Evolutionary conservation across 2,888 invertebrate genomes (phyloP).

Genomic region (Miltochrista miniata): DNA sequence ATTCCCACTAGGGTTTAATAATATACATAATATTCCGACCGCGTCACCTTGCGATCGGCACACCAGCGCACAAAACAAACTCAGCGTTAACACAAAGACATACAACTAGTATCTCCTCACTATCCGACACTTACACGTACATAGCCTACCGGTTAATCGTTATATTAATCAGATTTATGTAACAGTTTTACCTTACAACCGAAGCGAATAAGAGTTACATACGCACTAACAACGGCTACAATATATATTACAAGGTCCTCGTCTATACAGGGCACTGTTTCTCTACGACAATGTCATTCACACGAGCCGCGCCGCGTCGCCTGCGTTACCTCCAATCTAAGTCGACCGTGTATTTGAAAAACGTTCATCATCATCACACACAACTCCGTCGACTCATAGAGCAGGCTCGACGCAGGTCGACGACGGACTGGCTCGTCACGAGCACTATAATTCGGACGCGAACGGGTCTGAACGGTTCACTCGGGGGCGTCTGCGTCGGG

Average conservation of each 20-base stretch:
- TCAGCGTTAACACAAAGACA: constrained; percentile 52
- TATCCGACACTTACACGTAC: constrained; percentile 66
- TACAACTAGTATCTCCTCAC: constrained; percentile 61
- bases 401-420: background rate
- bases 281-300: constrained; percentile 2
- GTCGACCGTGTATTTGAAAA: no score
- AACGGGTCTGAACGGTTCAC: background rate
- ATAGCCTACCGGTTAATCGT: constrained; percentile 69
- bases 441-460: background rate
- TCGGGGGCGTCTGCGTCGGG: constrained; percentile 11
- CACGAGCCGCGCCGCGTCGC: constrained; percentile 4
- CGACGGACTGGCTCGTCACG: background rate
- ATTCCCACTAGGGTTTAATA: constrained; percentile 48
- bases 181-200: constrained; percentile 75
- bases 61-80: constrained; percentile 48
- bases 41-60: constrained; percentile 35
- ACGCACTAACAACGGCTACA: constrained; percentile 59
- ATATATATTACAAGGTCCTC: constrained; percentile 46
- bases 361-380: no score
- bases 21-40: constrained; percentile 49
- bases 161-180: constrained; percentile 81
- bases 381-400: background rate
- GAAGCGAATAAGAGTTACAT: constrained; percentile 72
- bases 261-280: constrained; percentile 21
- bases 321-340: background rate